These are phyloP conservation scores for Microctenopoma stevenorrisi DNA, from an alignment of 2,797 vertebrate species.

Conservation along the genomic window DNA sequence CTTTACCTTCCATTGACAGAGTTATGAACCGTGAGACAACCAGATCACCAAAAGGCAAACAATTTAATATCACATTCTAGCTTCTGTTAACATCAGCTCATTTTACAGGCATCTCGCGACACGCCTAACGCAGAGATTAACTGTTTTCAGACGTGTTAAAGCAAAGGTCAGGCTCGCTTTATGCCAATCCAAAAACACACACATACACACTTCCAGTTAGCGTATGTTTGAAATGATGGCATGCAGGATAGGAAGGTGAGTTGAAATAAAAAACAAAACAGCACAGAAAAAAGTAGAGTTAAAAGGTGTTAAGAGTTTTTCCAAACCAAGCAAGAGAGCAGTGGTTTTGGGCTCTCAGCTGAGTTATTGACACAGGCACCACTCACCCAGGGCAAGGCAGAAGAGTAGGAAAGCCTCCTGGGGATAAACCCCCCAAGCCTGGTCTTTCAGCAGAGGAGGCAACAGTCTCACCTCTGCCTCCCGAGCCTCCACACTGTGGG, in stretches of 20 bases:
- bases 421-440: conserved; percentile 89
- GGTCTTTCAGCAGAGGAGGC: conserved; percentile 94
- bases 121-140: conserved; percentile 9
- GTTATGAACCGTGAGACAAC: conserved; percentile 28
- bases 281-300: conserved; percentile 17
- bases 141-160: conserved; percentile 22
- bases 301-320: conserved; percentile 18
- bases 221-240: conserved; percentile 28
- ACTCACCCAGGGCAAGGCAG: conserved; percentile 97
- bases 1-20: conserved; percentile 28
- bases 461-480: conserved; percentile 85
- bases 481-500: conserved; percentile 78
- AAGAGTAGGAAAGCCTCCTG: conserved; percentile 92
- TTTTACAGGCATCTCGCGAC: conserved; percentile 6
- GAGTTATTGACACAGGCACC: conserved; percentile 68
- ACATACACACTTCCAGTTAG: conserved; percentile 35
- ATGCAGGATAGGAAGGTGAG: conserved; percentile 51
- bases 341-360: conserved; percentile 3
- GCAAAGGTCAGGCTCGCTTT: conserved; percentile 37
- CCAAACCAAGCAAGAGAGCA: conserved; percentile 12
- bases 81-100: conserved; percentile 36
- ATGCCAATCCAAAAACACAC: conserved; percentile 24
- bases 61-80: conserved; percentile 9
- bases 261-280: conserved; percentile 19
- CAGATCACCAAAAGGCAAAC: conserved; percentile 29